phyloP scores from a whole-genome alignment of 2,797 vertebrate genomes.

The Periophthalmus magnuspinnatus region DNA sequence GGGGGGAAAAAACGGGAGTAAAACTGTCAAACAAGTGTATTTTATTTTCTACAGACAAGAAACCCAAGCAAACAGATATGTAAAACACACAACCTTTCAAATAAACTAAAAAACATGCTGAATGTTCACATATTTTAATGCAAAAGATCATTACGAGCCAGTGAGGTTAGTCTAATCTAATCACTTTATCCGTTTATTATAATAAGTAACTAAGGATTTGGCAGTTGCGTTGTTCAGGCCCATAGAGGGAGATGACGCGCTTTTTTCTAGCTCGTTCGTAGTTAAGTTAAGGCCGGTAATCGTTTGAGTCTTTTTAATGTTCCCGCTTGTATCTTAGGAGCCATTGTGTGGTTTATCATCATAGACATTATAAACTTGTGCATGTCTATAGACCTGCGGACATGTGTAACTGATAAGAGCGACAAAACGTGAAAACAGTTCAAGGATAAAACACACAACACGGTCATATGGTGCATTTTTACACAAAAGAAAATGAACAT shows the following conservation, averaged over 20 bases:
- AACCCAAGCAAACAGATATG: background rate
- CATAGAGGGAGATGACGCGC: background rate
- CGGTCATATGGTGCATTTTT: background rate
- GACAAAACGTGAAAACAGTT: background rate
- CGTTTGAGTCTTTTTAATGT: background rate
- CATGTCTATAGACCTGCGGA: slow-evolving; percentile 1
- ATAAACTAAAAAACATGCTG: background rate
- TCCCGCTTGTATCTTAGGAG: background rate
- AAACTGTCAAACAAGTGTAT: background rate
- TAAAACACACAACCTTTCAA: background rate
- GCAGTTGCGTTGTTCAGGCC: background rate
- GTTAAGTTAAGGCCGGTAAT: background rate
- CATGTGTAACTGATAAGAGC: background rate
- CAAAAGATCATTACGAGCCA: background rate
- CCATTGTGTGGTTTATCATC: background rate
- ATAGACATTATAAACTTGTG: background rate
- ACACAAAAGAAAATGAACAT: background rate
- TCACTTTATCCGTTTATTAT: slow-evolving; percentile 35
- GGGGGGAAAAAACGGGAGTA: background rate
- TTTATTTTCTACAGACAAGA: background rate
- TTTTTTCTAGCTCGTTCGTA: background rate
- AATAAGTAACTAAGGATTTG: slow-evolving; percentile 38
- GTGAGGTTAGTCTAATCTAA: slow-evolving; percentile 19
- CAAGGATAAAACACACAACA: background rate
- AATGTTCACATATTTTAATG: background rate